phyloP scores from a whole-genome alignment of 2,113 vertebrate genomes.

The Hippocampus guttulatus region DNA sequence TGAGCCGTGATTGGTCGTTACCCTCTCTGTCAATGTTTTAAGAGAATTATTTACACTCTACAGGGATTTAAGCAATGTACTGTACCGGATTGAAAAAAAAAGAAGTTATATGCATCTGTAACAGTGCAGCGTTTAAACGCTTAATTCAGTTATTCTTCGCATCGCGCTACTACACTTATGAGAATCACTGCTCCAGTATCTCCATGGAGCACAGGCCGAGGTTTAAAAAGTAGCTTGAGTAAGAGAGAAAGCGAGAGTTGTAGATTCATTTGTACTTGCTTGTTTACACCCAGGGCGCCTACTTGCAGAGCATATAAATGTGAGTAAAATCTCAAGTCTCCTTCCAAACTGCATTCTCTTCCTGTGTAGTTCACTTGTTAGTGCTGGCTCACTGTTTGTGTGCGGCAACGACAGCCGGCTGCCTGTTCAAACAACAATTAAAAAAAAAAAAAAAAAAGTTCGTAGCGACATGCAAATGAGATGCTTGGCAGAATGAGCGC shows the following conservation, averaged over 20 bases:
- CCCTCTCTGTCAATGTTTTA: no score
- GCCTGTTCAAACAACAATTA: slow-evolving; percentile 10
- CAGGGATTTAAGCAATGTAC: no score
- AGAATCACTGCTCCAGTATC: not conserved
- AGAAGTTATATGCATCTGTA: no score
- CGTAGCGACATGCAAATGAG: slow-evolving; percentile 63
- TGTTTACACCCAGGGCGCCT: not conserved
- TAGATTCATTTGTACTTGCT: not conserved
- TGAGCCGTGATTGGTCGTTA: no score
- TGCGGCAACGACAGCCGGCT: slow-evolving; percentile 53
- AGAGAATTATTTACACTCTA: no score
- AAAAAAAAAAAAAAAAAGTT: slow-evolving; percentile 52
- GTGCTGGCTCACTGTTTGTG: slow-evolving; percentile 21
- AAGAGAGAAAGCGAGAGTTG: not conserved
- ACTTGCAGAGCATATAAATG: not conserved
- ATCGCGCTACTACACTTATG: not conserved
- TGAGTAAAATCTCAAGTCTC: not conserved
- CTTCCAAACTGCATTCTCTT: not conserved
- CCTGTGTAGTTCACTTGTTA: not conserved
- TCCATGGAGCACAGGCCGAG: not conserved
- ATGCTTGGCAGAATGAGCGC: slow-evolving; percentile 45
- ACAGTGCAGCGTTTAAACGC: no score
- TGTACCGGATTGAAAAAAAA: no score
- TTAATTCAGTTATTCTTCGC: no score
- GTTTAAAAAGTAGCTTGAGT: not conserved